phyloP scores from a whole-genome alignment of 2,113 vertebrate genomes.

The Miniopterus natalensis region DNA sequence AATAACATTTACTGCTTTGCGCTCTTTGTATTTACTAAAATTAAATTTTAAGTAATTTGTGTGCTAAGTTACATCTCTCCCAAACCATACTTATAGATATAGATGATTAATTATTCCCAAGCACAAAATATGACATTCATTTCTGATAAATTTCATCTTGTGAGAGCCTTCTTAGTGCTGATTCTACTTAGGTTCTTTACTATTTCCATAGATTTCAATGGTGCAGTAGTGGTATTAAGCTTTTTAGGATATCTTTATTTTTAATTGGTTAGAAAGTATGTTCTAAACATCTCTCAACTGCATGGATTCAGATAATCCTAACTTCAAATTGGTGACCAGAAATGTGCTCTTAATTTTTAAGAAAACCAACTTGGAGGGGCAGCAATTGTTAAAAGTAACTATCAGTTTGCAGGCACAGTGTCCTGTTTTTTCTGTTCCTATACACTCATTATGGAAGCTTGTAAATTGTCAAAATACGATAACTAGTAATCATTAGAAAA shows the following conservation, averaged over 20 bases:
- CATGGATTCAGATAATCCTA: background rate
- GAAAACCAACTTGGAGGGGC: background rate
- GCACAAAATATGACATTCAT: constrained; percentile 25
- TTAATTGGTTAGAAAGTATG: background rate
- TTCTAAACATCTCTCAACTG: background rate
- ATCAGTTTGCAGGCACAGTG: background rate
- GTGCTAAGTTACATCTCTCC: background rate
- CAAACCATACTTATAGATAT: background rate
- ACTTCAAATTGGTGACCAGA: background rate
- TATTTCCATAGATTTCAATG: background rate
- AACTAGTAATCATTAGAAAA: background rate
- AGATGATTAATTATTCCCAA: background rate
- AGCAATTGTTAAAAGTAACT: background rate
- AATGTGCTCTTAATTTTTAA: constrained; percentile 18
- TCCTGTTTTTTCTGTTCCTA: background rate
- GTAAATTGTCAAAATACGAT: background rate
- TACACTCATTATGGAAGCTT: background rate
- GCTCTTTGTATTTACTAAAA: background rate
- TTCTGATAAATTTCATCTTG: background rate
- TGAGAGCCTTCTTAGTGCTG: background rate
- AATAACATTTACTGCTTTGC: background rate
- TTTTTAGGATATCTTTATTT: background rate
- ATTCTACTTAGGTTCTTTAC: background rate
- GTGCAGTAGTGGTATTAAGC: background rate
- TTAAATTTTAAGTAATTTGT: constrained; percentile 17